Evolutionary conservation across 2,888 invertebrate genomes (phyloP).

Genomic region (Ptychoptera contaminata): DNA sequence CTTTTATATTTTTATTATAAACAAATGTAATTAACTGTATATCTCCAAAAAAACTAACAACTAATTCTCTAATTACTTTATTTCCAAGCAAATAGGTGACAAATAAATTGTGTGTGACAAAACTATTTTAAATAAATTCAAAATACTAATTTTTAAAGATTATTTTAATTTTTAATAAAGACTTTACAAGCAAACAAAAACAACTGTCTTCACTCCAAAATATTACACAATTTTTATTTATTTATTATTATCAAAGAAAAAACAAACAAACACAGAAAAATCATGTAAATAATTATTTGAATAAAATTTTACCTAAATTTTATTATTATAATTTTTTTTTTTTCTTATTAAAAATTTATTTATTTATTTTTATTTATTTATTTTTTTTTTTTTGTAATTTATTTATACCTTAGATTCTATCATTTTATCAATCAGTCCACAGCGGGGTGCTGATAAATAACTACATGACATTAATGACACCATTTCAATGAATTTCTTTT

Average conservation of each 20-base stretch:
- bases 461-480: conserved; percentile 32
- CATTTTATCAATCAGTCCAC: conserved; percentile 34
- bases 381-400: not conserved
- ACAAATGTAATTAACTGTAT: too few species aligned
- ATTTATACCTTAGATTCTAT: conserved; percentile 30
- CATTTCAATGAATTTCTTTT: conserved; percentile 18
- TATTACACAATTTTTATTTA: not conserved
- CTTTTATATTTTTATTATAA: too few species aligned
- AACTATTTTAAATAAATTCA: too few species aligned
- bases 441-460: conserved; percentile 28
- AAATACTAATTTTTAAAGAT: too few species aligned
- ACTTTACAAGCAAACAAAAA: too few species aligned
- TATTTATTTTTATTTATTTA: not conserved
- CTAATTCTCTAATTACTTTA: too few species aligned
- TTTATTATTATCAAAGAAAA: not conserved
- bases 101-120: too few species aligned
- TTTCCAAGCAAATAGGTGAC: too few species aligned
- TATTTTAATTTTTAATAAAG: too few species aligned
- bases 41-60: too few species aligned
- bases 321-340: not conserved
- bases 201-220: too few species aligned
- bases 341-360: not conserved
- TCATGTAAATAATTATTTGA: not conserved
- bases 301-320: not conserved
- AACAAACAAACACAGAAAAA: not conserved